Conservation (phyloP, 2,113 vertebrate genomes). For the Rutilus rutilus region DNA sequence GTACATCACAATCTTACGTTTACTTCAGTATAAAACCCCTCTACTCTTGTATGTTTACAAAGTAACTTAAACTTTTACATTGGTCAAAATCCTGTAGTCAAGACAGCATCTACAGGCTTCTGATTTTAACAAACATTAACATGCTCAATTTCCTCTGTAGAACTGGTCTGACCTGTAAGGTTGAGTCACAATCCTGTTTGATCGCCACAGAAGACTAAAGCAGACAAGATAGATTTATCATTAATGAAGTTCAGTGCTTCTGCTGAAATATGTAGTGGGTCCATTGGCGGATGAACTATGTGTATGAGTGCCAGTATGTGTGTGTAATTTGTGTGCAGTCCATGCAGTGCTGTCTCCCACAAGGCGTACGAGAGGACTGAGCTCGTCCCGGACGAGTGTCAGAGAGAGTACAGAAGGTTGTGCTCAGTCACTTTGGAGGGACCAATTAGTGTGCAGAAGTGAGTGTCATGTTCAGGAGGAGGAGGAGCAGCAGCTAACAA, state of each 20-base stretch:
- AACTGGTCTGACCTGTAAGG: neutral
- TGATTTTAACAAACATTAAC: slow-evolving; percentile 23
- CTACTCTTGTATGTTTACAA: neutral
- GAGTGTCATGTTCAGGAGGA: slow-evolving; percentile 31
- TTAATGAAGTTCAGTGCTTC: slow-evolving; percentile 29
- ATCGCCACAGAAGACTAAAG: slow-evolving; percentile 3
- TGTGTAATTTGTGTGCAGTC: slow-evolving; percentile 34
- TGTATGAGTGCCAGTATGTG: slow-evolving; percentile 6
- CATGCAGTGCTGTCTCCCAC: slow-evolving; percentile 8
- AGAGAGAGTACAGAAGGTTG: slow-evolving; percentile 14
- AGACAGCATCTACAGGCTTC: neutral
- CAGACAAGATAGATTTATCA: slow-evolving; percentile 12
- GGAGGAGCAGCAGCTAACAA: slow-evolving; percentile 29
- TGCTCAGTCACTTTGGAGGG: slow-evolving; percentile 40
- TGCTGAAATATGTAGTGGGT: slow-evolving; percentile 15
- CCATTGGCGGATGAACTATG: neutral
- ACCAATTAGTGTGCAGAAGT: slow-evolving; percentile 44
- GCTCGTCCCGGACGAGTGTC: slow-evolving; percentile 37
- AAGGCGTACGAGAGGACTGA: neutral
- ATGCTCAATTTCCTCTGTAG: neutral
- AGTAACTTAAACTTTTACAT: neutral
- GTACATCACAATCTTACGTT: neutral
- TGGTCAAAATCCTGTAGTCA: neutral
- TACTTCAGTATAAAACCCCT: neutral
- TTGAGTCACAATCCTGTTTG: neutral